Conservation (phyloP, 2,113 vertebrate species). For the Philantomba maxwellii region DNA sequence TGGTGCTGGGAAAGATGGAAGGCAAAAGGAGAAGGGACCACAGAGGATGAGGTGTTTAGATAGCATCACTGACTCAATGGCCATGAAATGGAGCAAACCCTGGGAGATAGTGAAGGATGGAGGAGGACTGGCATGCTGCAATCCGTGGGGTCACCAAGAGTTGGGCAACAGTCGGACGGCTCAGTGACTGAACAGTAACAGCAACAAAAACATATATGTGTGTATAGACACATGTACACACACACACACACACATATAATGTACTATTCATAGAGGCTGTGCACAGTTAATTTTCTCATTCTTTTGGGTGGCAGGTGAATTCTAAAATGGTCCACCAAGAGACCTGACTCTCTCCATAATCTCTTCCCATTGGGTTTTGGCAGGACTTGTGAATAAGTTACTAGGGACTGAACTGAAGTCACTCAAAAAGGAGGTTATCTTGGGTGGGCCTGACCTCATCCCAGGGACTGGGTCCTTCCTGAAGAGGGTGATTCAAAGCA, state of each 20-base stretch:
- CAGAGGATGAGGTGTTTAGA: neutral
- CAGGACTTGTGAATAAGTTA: neutral
- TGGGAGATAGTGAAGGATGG: neutral
- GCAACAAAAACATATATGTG: neutral
- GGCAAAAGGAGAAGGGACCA: neutral
- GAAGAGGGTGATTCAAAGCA: neutral
- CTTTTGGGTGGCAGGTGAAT: neutral
- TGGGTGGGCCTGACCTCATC: neutral
- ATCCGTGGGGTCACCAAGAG: neutral
- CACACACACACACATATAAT: neutral
- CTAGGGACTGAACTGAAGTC: neutral
- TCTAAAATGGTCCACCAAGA: neutral
- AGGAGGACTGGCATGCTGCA: neutral
- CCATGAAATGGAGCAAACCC: neutral
- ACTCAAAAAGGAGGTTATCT: neutral
- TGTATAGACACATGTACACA: neutral
- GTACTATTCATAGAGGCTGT: neutral
- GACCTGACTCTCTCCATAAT: neutral
- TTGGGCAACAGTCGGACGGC: neutral
- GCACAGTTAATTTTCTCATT: neutral
- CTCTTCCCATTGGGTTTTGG: neutral
- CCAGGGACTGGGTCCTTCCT: neutral
- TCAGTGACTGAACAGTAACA: neutral
- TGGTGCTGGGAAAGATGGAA: neutral
- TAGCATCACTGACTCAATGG: neutral